Percentiles rank a stretch among this genome's conserved stretches.
These are phyloP conservation scores for Muscicapa striata DNA, from an alignment of 2,797 vertebrate species.

Conservation along the genomic window DNA sequence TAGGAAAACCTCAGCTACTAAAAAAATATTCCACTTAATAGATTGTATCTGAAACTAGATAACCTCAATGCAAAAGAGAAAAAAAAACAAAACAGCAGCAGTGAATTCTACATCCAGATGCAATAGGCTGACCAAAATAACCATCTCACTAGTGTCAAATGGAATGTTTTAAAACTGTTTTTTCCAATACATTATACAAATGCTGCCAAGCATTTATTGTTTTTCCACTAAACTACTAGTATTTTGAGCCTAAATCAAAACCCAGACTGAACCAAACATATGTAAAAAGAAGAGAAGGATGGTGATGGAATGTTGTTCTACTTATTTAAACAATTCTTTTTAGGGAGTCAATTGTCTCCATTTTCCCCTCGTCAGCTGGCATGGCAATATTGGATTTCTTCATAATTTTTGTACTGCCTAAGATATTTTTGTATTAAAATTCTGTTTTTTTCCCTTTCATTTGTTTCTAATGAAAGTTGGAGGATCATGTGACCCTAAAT, in stretches of 20 bases:
- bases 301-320: conserved; percentile 62
- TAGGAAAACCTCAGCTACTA: conserved; percentile 78
- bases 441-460: conserved; percentile 55
- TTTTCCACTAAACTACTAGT: not conserved
- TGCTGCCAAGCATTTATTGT: conserved; percentile 24
- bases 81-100: conserved; percentile 40
- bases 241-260: conserved; percentile 74
- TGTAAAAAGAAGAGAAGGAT: conserved; percentile 42
- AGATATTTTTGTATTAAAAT: conserved; percentile 71
- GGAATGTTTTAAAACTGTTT: conserved; percentile 1
- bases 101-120: not conserved
- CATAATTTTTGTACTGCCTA: conserved; percentile 64
- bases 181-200: conserved; percentile 48
- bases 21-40: conserved; percentile 75
- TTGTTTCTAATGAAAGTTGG: conserved; percentile 65
- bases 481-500: conserved; percentile 36
- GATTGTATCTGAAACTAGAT: conserved; percentile 77
- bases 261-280: conserved; percentile 61
- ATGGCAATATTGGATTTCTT: conserved; percentile 68
- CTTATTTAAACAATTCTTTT: conserved; percentile 73
- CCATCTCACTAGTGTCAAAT: conserved; percentile 46
- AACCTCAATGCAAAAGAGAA: conserved; percentile 69
- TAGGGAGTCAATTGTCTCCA: conserved; percentile 67
- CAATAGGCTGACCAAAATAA: conserved; percentile 53
- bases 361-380: conserved; percentile 50